These are phyloP conservation scores for Drosophila grimshawi DNA, from an alignment of 1,140 invertebrate genomes.

Conservation along the genomic window DNA sequence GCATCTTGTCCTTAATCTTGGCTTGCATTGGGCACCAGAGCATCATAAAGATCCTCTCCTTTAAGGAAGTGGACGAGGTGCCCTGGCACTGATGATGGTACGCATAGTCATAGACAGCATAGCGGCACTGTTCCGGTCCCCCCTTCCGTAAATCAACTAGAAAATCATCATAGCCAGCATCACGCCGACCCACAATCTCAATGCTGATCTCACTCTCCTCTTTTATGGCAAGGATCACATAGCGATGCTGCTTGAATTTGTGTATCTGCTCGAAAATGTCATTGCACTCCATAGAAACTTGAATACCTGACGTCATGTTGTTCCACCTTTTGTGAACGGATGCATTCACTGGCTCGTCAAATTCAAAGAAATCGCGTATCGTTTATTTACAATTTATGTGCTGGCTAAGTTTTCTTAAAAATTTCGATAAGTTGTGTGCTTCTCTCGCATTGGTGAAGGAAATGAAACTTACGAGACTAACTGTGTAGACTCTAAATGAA, in stretches of 20 bases:
- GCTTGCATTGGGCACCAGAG: constrained; percentile 59
- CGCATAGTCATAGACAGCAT: constrained; percentile 55
- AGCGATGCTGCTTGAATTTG: constrained; percentile 50
- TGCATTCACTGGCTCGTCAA: not conserved
- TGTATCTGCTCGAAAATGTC: constrained; percentile 53
- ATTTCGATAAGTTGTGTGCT: constrained; percentile 5
- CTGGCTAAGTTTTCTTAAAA: too few relatives aligned
- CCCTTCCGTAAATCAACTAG: constrained; percentile 32
- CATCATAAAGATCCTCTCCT: constrained; percentile 63
- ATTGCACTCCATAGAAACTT: constrained; percentile 35
- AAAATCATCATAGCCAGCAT: constrained; percentile 50
- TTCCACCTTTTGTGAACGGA: not conserved
- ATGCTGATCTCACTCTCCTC: constrained; percentile 38
- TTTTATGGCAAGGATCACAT: constrained; percentile 51
- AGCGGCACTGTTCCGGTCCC: constrained; percentile 48
- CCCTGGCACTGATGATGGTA: constrained; percentile 50
- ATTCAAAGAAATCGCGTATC: not conserved
- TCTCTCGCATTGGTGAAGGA: not conserved
- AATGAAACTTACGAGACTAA: not conserved
- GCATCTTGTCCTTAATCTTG: constrained; percentile 62
- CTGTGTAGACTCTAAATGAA: too few relatives aligned
- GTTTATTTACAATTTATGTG: too few relatives aligned
- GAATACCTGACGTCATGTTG: constrained; percentile 56
- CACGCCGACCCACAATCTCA: constrained; percentile 36
- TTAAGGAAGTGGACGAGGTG: constrained; percentile 23